Conservation (phyloP, 2,888 invertebrate genomes). For the Diploptera punctata region DNA sequence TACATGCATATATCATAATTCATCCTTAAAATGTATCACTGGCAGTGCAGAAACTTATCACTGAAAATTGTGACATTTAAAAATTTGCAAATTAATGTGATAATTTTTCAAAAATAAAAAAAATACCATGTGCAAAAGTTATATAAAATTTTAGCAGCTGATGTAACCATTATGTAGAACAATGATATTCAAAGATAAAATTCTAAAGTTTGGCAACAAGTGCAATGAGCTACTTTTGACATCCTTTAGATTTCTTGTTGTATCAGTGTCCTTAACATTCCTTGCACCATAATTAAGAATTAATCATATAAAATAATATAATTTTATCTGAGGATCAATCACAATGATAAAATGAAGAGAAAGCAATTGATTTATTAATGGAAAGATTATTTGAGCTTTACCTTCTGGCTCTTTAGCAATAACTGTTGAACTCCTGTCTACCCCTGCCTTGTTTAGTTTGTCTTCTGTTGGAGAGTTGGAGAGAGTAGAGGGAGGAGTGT, state of each 20-base stretch:
- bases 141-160: not conserved
- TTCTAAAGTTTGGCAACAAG: not conserved
- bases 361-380: conserved; percentile 35
- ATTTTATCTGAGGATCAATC: conserved; percentile 21
- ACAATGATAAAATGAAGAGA: conserved; percentile 11
- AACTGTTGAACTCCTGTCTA: conserved; percentile 92
- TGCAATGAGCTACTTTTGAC: not conserved
- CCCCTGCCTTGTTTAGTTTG: conserved; percentile 79
- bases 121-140: not conserved
- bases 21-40: not conserved
- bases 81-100: conserved; percentile 2
- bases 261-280: conserved; percentile 9
- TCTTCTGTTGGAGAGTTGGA: conserved; percentile 67
- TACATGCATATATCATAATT: not conserved
- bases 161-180: not conserved
- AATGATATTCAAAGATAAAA: not conserved
- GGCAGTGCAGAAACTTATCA: conserved; percentile 22
- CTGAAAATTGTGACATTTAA: not conserved
- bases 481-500: conserved; percentile 40
- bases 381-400: conserved; percentile 52
- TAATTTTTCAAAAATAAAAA: conserved; percentile 1
- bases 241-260: not conserved
- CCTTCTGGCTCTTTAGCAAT: conserved; percentile 94
- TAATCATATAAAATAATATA: conserved; percentile 9
- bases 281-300: conserved; percentile 21